Base-by-base conservation (phyloP, 2,888 invertebrate species). In the Polymixis flavicincta region DNA sequence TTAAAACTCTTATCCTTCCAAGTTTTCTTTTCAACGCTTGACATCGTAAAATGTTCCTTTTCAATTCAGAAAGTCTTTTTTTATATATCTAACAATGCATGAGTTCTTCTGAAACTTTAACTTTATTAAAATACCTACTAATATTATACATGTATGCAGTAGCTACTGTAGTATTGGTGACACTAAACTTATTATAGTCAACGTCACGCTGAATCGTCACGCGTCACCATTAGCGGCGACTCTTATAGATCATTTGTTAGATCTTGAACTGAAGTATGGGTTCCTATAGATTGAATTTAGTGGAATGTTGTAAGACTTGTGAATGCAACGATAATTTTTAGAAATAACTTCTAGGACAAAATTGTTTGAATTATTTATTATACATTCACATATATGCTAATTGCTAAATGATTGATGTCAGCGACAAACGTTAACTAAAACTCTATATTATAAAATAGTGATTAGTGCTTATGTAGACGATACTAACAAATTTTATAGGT, bases 221-320 rank as follows among this genome's bases (percentile, higher is more conserved):
- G 6, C 70, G 76, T 83, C 80, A 69, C 71, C 66, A 37, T 67
- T 50, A 76, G 73, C 61, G 82, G 57, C 65, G 80, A 79, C 74
- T 79, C 72, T 82, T 74, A 73, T 85, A 88, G 91, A 90, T 91
- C 90, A 85, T 81, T 78, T 88, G 87, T 88, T 87, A 90, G 95
- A 95, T 95, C 95, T 92, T 92, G 95, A 92, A 96, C 96, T 96
- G 96, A 96, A 90, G 90, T 91, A 90, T 92, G 91, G 93, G 96
- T 96, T 96, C 96, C 96, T 96, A 96, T 95, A 93, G 90, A 92
- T 91, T 94, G 93, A 94, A 92, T 93, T 92, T 93, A 93, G 92
- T 92, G 89, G 89, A 92, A 89, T 85, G 87, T 89, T 88, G 84
- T 90, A 86, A 88, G 85, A 89, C 87, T 90, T 85, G 80, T 78